Conservation (phyloP, 2,797 vertebrate genomes). For the Sciurus vulgaris region DNA sequence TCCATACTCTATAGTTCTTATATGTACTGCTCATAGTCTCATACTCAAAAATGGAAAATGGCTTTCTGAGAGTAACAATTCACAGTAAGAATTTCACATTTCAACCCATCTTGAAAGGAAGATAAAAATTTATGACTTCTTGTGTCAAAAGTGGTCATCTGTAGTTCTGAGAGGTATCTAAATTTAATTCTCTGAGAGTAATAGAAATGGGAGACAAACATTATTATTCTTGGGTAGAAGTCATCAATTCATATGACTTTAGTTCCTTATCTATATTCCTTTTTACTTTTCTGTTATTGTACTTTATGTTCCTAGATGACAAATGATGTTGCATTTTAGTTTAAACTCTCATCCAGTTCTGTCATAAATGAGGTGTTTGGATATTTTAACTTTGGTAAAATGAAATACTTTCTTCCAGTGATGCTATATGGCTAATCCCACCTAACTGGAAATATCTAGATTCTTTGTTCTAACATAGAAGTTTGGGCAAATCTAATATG, state of each 20-base stretch:
- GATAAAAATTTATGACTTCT: slow-evolving; percentile 1
- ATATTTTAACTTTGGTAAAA: neutral
- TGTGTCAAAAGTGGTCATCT: neutral
- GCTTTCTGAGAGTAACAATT: slow-evolving; percentile 28
- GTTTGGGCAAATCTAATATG: neutral
- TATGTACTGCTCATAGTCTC: neutral
- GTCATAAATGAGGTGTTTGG: neutral
- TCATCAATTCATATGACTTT: neutral
- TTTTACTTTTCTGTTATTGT: neutral
- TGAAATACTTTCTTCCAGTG: neutral
- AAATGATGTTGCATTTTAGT: neutral
- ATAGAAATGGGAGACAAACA: neutral
- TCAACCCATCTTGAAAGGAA: slow-evolving; percentile 13
- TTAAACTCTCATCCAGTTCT: neutral
- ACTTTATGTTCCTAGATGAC: neutral
- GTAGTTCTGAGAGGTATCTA: neutral
- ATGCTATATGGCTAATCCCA: neutral
- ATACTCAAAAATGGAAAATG: neutral
- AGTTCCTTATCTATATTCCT: neutral
- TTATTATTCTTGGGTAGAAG: neutral
- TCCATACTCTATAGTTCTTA: neutral
- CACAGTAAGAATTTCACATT: neutral
- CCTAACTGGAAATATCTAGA: neutral
- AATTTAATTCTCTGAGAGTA: neutral
- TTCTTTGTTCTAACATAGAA: slow-evolving; percentile 5